A percentile compares a stretch with the other conserved stretches of the same genome.
Evolutionary conservation across 2,888 invertebrate genomes (phyloP).

Genomic region (Steromphala cineraria): DNA sequence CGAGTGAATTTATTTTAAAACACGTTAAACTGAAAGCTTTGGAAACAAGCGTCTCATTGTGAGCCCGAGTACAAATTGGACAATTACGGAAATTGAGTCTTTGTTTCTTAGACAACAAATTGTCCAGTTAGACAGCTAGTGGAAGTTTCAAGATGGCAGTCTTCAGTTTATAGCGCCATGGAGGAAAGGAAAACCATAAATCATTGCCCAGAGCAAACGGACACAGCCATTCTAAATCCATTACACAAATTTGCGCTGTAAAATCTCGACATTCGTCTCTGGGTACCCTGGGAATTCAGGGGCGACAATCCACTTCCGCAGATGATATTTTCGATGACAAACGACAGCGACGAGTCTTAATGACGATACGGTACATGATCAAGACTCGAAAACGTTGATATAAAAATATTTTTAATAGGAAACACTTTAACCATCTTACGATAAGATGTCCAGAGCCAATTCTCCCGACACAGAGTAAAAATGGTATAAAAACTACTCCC

Average conservation of each 20-base stretch:
- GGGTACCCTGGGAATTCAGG: background rate
- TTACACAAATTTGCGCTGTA: constrained; percentile 6
- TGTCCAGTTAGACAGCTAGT: too few species aligned
- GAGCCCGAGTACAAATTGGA: too few species aligned
- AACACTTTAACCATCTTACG: background rate
- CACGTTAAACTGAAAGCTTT: too few species aligned
- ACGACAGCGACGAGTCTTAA: background rate
- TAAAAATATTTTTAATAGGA: background rate
- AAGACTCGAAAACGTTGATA: background rate
- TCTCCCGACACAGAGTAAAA: background rate
- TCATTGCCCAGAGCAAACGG: background rate
- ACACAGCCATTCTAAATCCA: background rate
- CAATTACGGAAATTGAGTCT: too few species aligned
- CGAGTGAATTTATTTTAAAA: too few species aligned
- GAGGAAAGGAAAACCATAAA: background rate
- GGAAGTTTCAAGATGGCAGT: background rate
- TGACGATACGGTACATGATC: background rate
- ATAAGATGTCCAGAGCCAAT: background rate
- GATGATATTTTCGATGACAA: background rate
- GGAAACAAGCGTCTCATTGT: too few species aligned
- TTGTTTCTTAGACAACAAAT: too few species aligned
- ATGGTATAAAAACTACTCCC: background rate
- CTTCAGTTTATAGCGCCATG: background rate
- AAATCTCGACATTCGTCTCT: background rate
- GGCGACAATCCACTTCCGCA: constrained; percentile 2